Conservation (phyloP, 2,888 invertebrate genomes). For the Frankliniella fusca region DNA sequence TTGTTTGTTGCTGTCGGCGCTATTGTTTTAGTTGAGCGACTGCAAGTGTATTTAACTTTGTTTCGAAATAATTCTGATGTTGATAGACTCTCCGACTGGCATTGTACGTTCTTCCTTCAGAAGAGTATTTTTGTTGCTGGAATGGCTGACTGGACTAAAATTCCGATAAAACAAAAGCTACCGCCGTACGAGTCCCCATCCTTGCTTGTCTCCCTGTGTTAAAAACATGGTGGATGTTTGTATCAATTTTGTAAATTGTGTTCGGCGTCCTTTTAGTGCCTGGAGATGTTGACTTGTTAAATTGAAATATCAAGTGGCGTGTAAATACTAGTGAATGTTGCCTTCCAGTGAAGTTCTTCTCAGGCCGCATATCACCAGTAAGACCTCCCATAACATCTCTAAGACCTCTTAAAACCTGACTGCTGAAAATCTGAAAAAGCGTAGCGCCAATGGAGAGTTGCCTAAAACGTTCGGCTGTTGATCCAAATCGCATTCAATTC, state of each 20-base stretch:
- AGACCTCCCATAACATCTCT: no score
- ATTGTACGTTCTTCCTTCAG: no score
- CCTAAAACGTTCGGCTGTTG: not conserved
- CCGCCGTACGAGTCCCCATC: not conserved
- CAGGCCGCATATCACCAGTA: no score
- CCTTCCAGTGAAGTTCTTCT: no score
- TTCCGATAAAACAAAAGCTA: no score
- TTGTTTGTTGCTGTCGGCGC: no score
- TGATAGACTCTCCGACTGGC: no score
- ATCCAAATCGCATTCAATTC: not conserved
- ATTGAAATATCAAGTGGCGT: not conserved
- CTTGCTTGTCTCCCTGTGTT: not conserved
- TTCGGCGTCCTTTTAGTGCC: not conserved
- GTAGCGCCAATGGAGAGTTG: not conserved
- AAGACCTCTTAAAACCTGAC: not conserved
- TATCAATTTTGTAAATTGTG: conserved; percentile 20
- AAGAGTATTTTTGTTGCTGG: no score
- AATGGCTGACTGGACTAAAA: no score
- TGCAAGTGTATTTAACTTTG: no score
- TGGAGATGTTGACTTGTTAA: not conserved
- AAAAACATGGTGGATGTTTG: conserved; percentile 26
- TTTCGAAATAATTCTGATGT: no score
- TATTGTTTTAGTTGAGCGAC: no score
- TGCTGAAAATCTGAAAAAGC: not conserved
- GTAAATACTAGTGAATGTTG: not conserved